A percentile compares a stretch with the other conserved stretches of the same genome.
Evolutionary conservation across 2,888 invertebrate species (phyloP).

Genomic region (Adelognathus sp.): DNA sequence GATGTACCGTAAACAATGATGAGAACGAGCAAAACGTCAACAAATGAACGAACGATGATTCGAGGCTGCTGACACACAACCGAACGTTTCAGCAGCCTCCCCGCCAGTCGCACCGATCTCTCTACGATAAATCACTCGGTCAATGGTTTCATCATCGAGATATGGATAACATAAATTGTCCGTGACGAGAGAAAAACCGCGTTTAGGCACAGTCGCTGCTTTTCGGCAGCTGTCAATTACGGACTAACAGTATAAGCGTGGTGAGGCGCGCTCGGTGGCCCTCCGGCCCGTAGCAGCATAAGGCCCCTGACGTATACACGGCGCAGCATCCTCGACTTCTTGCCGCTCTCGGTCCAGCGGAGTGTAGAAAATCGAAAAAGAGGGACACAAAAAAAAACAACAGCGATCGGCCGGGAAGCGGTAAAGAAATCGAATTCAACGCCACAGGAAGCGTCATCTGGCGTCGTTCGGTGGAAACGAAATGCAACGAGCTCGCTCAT

Average conservation of each 20-base stretch:
- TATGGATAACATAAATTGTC: too few relatives aligned
- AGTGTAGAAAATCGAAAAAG: slow-evolving; percentile 39
- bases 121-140: slow-evolving; percentile 51
- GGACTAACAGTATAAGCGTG: slow-evolving; percentile 72
- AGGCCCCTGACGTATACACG: slow-evolving; percentile 19
- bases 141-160: slow-evolving; percentile 52
- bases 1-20: not conserved
- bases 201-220: slow-evolving; percentile 59
- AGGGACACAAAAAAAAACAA: slow-evolving; percentile 9
- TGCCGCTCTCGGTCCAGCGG: slow-evolving; percentile 70
- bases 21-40: not conserved
- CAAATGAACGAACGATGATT: slow-evolving; percentile 7
- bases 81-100: slow-evolving; percentile 33
- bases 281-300: slow-evolving; percentile 24
- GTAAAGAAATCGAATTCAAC: not conserved
- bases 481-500: not conserved
- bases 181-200: slow-evolving; percentile 29
- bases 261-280: slow-evolving; percentile 58
- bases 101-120: slow-evolving; percentile 49
- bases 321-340: slow-evolving; percentile 71
- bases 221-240: slow-evolving; percentile 79
- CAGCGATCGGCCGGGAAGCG: not conserved
- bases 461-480: not conserved
- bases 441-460: slow-evolving; percentile 22
- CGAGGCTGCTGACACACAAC: slow-evolving; percentile 43